phyloP scores from a whole-genome alignment of 2,888 invertebrate genomes.

The Reticulitermes lucifugus region DNA sequence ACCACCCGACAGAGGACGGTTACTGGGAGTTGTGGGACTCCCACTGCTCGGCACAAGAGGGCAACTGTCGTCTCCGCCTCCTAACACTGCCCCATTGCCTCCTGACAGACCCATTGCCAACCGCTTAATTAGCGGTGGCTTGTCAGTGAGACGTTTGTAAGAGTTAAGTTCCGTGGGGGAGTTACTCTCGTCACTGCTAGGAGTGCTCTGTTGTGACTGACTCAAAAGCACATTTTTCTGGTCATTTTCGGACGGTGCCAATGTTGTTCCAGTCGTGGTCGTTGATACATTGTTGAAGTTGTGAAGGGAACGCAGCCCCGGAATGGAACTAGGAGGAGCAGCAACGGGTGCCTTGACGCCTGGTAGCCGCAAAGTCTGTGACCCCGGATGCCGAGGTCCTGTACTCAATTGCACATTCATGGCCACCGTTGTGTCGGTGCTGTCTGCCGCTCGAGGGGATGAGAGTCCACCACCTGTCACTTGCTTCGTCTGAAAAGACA shows the following conservation, averaged over 20 bases:
- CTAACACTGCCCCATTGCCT: constrained; percentile 57
- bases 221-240: constrained; percentile 53
- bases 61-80: constrained; percentile 77
- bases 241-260: not conserved
- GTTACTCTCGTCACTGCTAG: constrained; percentile 83
- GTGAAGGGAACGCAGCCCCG: constrained; percentile 75
- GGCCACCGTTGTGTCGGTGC: constrained; percentile 58
- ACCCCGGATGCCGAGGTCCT: constrained; percentile 58
- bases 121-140: constrained; percentile 82
- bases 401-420: constrained; percentile 68
- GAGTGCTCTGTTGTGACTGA: constrained; percentile 67
- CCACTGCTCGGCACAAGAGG: constrained; percentile 74
- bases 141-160: constrained; percentile 83
- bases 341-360: constrained; percentile 59
- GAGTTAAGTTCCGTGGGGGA: constrained; percentile 90
- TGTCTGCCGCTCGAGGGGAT: constrained; percentile 10
- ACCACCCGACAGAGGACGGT: constrained; percentile 77
- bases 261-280: constrained; percentile 15
- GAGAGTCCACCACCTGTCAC: constrained; percentile 56
- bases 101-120: constrained; percentile 78
- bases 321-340: constrained; percentile 72
- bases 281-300: constrained; percentile 60
- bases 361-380: constrained; percentile 65
- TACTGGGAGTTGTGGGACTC: constrained; percentile 66
- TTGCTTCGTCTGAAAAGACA: constrained; percentile 54